These are phyloP conservation scores for Hydropotes inermis DNA, from an alignment of 2,113 vertebrate species.

Conservation along the genomic window DNA sequence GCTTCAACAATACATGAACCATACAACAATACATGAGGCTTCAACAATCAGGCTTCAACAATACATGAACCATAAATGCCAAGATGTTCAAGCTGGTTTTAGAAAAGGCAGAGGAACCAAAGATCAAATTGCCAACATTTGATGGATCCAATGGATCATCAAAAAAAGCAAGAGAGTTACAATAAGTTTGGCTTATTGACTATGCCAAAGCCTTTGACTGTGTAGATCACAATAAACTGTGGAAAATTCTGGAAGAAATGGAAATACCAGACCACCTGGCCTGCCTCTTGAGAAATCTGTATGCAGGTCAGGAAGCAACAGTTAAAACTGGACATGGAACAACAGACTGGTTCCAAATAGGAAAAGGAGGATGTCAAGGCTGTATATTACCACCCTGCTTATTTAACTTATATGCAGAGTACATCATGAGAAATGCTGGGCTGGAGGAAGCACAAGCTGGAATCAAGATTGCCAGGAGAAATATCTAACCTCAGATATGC, in stretches of 20 bases:
- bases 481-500: neutral
- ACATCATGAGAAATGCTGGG: neutral
- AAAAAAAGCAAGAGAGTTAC: neutral
- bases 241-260: neutral
- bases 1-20: neutral
- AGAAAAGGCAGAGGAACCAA: neutral
- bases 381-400: neutral
- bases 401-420: neutral
- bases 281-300: neutral
- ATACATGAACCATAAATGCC: neutral
- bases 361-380: fast-evolving
- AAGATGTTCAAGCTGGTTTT: neutral
- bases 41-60: neutral
- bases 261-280: neutral
- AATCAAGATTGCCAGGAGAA: neutral
- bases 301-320: neutral
- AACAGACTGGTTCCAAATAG: neutral
- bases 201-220: neutral
- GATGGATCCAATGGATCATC: fast-evolving
- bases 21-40: too few relatives aligned
- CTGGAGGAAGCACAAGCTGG: neutral
- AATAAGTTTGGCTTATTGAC: neutral
- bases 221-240: neutral
- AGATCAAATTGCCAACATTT: neutral
- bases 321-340: neutral